These are phyloP conservation scores for Rhopalosiphum nymphaeae DNA, from an alignment of 2,888 invertebrate genomes.

Conservation along the genomic window DNA sequence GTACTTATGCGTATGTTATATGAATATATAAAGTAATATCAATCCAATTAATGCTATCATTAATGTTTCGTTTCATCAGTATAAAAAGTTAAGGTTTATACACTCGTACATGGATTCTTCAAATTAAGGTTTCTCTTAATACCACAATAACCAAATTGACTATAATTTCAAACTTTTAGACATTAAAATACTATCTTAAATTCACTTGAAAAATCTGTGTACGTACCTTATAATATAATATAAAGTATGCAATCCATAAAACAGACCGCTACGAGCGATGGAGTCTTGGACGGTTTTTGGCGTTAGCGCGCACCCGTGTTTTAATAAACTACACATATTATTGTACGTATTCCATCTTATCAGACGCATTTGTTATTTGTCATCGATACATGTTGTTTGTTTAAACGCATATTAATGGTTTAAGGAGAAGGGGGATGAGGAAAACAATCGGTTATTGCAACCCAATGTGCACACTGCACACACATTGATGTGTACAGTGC, in stretches of 20 bases:
- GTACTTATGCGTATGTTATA: background rate
- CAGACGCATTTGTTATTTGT: background rate
- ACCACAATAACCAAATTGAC: background rate
- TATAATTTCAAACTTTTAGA: background rate
- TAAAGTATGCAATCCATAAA: background rate
- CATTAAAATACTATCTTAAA: background rate
- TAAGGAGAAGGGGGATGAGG: background rate
- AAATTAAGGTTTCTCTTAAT: background rate
- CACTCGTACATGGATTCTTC: background rate
- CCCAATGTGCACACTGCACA: background rate
- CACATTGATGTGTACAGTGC: no score
- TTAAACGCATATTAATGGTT: background rate
- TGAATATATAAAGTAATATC: background rate
- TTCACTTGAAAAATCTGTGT: background rate
- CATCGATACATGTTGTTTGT: background rate
- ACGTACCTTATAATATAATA: background rate
- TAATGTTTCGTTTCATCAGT: background rate
- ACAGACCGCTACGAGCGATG: background rate
- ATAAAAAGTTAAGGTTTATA: background rate
- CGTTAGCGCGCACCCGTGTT: background rate
- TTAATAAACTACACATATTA: background rate
- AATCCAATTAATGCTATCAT: background rate
- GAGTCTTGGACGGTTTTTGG: background rate
- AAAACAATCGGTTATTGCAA: no score
- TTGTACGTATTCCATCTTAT: background rate